Conservation (phyloP, 53 echinoderm and acorn worm species). For the Zoroaster sp. region DNA sequence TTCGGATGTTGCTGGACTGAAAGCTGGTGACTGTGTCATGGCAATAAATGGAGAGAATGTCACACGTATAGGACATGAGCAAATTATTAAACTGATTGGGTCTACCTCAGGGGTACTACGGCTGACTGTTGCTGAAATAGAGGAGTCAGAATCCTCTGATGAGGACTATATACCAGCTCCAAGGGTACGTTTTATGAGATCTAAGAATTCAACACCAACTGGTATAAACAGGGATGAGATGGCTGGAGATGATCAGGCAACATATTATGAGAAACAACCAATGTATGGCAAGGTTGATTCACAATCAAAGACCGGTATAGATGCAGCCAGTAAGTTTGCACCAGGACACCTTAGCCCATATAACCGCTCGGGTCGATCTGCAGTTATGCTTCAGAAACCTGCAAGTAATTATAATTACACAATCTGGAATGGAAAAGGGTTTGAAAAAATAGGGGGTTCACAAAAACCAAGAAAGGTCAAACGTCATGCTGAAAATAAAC, state of each 20-base stretch:
- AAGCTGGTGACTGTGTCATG: slow-evolving; percentile 86
- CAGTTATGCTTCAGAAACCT: slow-evolving; percentile 54
- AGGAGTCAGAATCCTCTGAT: slow-evolving; percentile 74
- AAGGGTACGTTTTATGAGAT: slow-evolving; percentile 63
- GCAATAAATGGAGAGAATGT: slow-evolving; percentile 98
- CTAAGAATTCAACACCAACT: slow-evolving; percentile 78
- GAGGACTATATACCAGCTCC: slow-evolving; percentile 78
- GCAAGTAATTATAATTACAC: slow-evolving; percentile 57
- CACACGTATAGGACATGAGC: slow-evolving; percentile 83
- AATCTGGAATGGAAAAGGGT: slow-evolving; percentile 70
- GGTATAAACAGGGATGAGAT: slow-evolving; percentile 56
- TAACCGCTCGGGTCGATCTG: slow-evolving; percentile 72
- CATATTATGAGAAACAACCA: slow-evolving; percentile 49
- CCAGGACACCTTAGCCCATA: slow-evolving; percentile 95
- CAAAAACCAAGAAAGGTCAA: slow-evolving; percentile 63
- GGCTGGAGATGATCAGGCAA: slow-evolving; percentile 72
- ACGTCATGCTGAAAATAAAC: slow-evolving; percentile 49
- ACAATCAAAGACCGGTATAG: slow-evolving; percentile 6
- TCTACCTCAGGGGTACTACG: slow-evolving; percentile 81
- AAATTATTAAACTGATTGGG: slow-evolving; percentile 95
- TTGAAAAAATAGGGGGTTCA: slow-evolving; percentile 54
- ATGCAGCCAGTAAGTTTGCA: slow-evolving; percentile 75
- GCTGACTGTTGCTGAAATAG: slow-evolving; percentile 85
- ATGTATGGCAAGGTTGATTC: slow-evolving; percentile 40
- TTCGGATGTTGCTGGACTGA: slow-evolving; percentile 85